phyloP scores from a whole-genome alignment of 2,113 vertebrate genomes.

The Xiphophorus maculatus region DNA sequence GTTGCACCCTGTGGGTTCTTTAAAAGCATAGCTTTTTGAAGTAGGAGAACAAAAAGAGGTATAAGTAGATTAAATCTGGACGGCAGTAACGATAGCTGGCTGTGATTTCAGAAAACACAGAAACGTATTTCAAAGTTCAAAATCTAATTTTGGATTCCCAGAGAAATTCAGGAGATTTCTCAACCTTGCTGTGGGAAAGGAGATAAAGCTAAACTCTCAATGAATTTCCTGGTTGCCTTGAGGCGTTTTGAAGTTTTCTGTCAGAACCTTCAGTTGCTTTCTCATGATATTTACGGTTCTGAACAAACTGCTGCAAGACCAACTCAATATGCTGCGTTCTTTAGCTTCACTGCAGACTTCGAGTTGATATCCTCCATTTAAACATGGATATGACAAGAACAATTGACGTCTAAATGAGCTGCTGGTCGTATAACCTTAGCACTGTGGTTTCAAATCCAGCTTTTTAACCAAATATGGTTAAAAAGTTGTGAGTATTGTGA shows the following conservation, averaged over 20 bases:
- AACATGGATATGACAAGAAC: neutral
- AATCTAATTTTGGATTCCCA: constrained; percentile 44
- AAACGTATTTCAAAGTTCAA: constrained; percentile 54
- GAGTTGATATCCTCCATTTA: neutral
- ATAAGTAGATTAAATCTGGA: constrained; percentile 6
- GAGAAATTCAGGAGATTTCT: constrained; percentile 11
- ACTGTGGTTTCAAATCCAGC: neutral
- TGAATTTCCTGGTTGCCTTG: constrained; percentile 11
- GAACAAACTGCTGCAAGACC: neutral
- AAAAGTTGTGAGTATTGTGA: too few relatives aligned
- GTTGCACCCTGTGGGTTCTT: constrained; percentile 47
- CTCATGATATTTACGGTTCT: neutral
- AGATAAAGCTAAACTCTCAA: neutral
- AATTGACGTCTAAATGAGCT: neutral
- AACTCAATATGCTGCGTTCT: constrained; percentile 13
- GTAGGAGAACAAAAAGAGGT: neutral
- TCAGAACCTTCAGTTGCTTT: neutral
- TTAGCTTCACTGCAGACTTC: neutral
- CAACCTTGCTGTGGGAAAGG: constrained; percentile 28
- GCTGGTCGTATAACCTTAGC: neutral
- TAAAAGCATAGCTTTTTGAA: constrained; percentile 57
- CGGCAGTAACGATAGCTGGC: constrained; percentile 12
- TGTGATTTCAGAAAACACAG: constrained; percentile 26
- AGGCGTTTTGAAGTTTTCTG: constrained; percentile 1
- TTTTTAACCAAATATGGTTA: neutral